Percentiles rank a stretch among this genome's conserved stretches.
Conservation (phyloP, 2,888 invertebrate genomes). For the Anoplius nigerrimus region DNA sequence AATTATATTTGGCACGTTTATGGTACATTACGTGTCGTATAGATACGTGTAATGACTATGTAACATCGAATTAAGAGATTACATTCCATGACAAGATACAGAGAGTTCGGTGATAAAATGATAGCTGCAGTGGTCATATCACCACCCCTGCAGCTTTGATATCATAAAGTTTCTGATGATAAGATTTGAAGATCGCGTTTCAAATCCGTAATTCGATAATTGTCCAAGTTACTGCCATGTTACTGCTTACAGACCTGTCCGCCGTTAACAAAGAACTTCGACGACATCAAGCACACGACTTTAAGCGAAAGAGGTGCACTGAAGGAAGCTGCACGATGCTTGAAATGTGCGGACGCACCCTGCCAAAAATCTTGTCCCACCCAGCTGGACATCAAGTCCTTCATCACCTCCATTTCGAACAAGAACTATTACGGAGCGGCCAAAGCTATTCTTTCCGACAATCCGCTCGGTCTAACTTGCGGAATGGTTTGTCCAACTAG, state of each 20-base stretch:
- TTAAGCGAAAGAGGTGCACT: constrained; percentile 96
- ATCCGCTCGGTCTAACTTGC: constrained; percentile 95
- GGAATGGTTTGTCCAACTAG: constrained; percentile 99
- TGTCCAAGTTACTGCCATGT: neutral
- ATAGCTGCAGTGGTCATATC: neutral
- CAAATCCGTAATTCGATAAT: no score
- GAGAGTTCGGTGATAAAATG: no score
- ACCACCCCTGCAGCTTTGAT: neutral
- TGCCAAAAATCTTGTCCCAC: constrained; percentile 99
- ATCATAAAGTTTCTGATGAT: neutral
- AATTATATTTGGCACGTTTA: no score
- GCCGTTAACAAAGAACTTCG: constrained; percentile 90
- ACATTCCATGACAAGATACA: no score
- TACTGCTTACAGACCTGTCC: constrained; percentile 75
- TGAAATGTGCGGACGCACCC: constrained; percentile 96
- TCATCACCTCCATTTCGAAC: constrained; percentile 96
- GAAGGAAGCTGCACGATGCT: constrained; percentile 90
- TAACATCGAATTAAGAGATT: no score
- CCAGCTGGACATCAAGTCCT: constrained; percentile 96
- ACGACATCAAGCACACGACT: constrained; percentile 98
- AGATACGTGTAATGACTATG: no score
- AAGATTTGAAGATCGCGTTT: neutral
- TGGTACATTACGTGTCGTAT: no score
- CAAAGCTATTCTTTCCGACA: constrained; percentile 96
- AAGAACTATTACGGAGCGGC: constrained; percentile 99